phyloP scores from a whole-genome alignment of 2,888 invertebrate species.

The Mallateleia sp. region DNA sequence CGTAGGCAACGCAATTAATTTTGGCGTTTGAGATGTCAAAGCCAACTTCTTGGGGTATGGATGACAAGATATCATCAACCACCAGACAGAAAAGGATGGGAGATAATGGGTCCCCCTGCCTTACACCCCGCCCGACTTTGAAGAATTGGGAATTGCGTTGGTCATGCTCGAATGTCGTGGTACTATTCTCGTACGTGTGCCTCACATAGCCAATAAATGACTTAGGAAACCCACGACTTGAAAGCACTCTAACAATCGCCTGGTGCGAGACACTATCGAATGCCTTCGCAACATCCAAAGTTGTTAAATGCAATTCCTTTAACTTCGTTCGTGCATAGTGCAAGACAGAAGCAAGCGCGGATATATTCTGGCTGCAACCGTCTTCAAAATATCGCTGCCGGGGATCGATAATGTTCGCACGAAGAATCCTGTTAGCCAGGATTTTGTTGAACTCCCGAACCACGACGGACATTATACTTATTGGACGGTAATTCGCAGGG shows the following conservation, averaged over 20 bases:
- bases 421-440: slow-evolving; percentile 48
- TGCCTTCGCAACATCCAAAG: slow-evolving; percentile 89
- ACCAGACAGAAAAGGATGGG: slow-evolving; percentile 67
- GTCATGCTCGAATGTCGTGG: slow-evolving; percentile 73
- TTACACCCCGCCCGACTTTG: slow-evolving; percentile 45
- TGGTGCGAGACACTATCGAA: slow-evolving; percentile 87
- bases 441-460: slow-evolving; percentile 73
- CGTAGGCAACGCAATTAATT: slow-evolving; percentile 86
- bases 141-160: slow-evolving; percentile 8
- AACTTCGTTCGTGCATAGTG: slow-evolving; percentile 77
- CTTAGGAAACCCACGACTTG: slow-evolving; percentile 84
- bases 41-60: slow-evolving; percentile 67
- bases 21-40: slow-evolving; percentile 17
- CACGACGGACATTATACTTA: slow-evolving; percentile 49
- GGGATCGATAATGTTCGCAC: slow-evolving; percentile 48
- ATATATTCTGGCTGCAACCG: slow-evolving; percentile 77
- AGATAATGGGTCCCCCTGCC: slow-evolving; percentile 76
- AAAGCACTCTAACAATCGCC: slow-evolving; percentile 84
- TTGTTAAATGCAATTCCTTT: slow-evolving; percentile 86
- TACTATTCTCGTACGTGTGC: slow-evolving; percentile 84
- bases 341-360: slow-evolving; percentile 58
- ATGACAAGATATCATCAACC: slow-evolving; percentile 31
- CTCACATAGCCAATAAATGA: slow-evolving; percentile 84
- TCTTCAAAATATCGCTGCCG: slow-evolving; percentile 79
- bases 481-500: slow-evolving; percentile 31